A percentile compares a stretch with the other conserved stretches of the same genome.
Conservation (phyloP, 2,113 vertebrate species). For the Zosterops japonicus region DNA sequence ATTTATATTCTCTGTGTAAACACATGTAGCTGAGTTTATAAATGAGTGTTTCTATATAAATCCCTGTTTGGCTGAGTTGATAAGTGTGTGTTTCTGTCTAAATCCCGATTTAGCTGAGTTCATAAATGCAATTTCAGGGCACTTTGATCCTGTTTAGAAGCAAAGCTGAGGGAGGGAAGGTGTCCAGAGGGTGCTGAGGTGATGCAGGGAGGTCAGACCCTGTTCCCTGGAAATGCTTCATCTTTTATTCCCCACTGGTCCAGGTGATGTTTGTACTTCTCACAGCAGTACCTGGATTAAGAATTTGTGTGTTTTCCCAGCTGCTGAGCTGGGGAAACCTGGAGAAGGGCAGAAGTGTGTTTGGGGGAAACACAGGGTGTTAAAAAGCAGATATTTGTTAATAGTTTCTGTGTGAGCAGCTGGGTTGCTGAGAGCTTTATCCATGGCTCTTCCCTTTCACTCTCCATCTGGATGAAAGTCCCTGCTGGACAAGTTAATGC, state of each 20-base stretch:
- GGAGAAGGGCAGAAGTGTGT: neutral
- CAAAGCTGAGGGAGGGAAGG: neutral
- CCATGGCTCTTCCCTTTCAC: neutral
- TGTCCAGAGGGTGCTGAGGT: neutral
- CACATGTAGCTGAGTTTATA: neutral
- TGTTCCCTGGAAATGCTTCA: neutral
- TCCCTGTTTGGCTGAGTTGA: neutral
- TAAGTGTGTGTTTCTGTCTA: accelerated
- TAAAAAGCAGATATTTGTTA: neutral
- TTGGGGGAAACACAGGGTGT: neutral
- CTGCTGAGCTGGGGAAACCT: neutral
- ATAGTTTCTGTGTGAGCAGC: neutral
- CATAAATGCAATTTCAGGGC: neutral
- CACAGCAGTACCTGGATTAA: neutral
- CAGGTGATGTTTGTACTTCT: neutral
- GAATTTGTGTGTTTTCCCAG: neutral
- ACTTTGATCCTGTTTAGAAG: neutral
- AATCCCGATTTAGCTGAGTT: neutral
- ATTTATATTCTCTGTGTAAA: neutral
- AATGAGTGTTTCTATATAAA: accelerated
- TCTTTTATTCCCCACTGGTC: neutral
- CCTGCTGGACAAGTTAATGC: constrained; percentile 13
- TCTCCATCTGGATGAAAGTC: constrained; percentile 33
- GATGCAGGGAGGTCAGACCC: neutral
- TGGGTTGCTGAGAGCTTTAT: neutral